Conservation (phyloP, 2,797 vertebrate species). For the Psittacula echo region DNA sequence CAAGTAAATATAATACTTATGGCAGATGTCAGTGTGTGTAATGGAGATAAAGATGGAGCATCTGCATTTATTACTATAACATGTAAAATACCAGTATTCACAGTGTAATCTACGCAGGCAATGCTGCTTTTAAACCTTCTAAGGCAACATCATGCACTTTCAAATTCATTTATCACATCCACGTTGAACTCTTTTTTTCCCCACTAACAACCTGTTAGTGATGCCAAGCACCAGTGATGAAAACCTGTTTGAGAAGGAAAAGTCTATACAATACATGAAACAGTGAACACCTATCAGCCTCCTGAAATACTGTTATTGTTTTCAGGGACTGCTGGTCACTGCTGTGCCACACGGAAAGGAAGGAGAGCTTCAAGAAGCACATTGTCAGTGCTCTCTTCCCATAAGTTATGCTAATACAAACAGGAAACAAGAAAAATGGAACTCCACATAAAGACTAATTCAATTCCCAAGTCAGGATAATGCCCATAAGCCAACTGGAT, state of each 20-base stretch:
- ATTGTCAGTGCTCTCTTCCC: background rate
- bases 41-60: slow-evolving; percentile 20
- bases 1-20: background rate
- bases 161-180: slow-evolving; percentile 12
- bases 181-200: background rate
- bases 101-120: background rate
- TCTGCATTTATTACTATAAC: slow-evolving; percentile 29
- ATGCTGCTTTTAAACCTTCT: background rate
- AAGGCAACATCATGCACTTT: background rate
- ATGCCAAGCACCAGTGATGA: background rate
- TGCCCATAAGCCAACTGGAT: slow-evolving; percentile 6
- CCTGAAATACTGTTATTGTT: background rate
- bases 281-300: background rate
- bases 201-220: background rate
- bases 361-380: background rate
- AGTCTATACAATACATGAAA: background rate
- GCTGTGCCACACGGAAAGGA: background rate
- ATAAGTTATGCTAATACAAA: background rate
- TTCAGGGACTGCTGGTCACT: background rate
- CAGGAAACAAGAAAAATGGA: background rate
- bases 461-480: background rate
- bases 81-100: background rate
- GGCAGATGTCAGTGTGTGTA: background rate
- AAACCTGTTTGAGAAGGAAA: background rate
- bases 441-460: background rate